phyloP scores from a whole-genome alignment of 2,888 invertebrate genomes.

The Athetis lepigone region DNA sequence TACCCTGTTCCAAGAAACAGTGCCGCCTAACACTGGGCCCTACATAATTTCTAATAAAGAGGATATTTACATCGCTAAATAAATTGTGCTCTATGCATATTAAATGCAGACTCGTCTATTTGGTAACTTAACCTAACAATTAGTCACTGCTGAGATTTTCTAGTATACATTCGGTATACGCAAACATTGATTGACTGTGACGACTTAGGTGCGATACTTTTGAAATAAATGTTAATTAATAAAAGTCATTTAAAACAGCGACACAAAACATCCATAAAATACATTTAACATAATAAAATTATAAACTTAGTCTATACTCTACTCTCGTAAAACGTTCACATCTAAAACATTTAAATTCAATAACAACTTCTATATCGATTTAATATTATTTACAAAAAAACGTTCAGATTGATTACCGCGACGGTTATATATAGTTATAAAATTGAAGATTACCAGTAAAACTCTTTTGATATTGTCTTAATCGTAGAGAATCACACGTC shows the following conservation, averaged over 20 bases:
- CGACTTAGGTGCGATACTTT: conserved; percentile 38
- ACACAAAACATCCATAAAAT: conserved; percentile 73
- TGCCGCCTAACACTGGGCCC: conserved; percentile 42
- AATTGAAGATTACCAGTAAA: conserved; percentile 75
- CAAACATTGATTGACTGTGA: conserved; percentile 49
- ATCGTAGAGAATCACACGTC: conserved; percentile 78
- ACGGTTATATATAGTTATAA: conserved; percentile 74
- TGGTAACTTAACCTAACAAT: conserved; percentile 83
- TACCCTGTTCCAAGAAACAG: conserved; percentile 59
- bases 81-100: conserved; percentile 77
- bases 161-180: conserved; percentile 63
- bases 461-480: conserved; percentile 83
- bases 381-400: conserved; percentile 83
- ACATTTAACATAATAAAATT: conserved; percentile 73
- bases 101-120: conserved; percentile 85
- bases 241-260: conserved; percentile 72
- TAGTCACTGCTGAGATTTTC: conserved; percentile 74
- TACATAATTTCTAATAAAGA: conserved; percentile 65
- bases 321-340: conserved; percentile 79
- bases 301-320: conserved; percentile 71
- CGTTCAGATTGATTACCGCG: conserved; percentile 60
- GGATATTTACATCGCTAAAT: conserved; percentile 62
- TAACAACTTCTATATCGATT: conserved; percentile 82
- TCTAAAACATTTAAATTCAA: conserved; percentile 85
- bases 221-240: conserved; percentile 63